These are phyloP conservation scores for Rhamnusium bicolor DNA, from an alignment of 2,888 invertebrate species.

Conservation along the genomic window DNA sequence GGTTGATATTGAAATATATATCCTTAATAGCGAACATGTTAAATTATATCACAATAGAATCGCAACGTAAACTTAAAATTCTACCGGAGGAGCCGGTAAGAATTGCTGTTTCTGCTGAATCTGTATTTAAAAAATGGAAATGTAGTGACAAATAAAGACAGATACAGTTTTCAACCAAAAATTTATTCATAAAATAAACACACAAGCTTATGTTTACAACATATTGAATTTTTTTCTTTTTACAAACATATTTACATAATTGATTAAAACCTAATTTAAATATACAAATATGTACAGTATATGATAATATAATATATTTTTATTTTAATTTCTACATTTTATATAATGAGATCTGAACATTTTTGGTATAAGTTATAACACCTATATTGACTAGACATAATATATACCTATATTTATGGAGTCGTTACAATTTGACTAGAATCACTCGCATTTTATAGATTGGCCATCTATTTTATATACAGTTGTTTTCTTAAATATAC, in stretches of 20 bases:
- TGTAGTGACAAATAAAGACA: not conserved
- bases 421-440: constrained; percentile 49
- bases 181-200: constrained; percentile 27
- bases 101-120: not conserved
- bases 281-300: not conserved
- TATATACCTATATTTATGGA: not conserved
- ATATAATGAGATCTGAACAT: constrained; percentile 9
- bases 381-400: constrained; percentile 21
- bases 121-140: not conserved
- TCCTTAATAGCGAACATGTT: too few relatives aligned
- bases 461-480: constrained; percentile 44
- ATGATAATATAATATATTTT: not conserved
- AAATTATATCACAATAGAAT: too few relatives aligned
- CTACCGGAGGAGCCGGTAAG: not conserved
- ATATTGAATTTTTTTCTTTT: constrained; percentile 8
- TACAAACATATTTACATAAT: constrained; percentile 16
- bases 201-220: constrained; percentile 2
- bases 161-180: not conserved
- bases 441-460: constrained; percentile 51
- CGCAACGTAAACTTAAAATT: too few relatives aligned
- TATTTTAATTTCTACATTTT: not conserved
- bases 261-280: not conserved
- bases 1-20: too few relatives aligned
- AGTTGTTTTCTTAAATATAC: constrained; percentile 5
- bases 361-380: constrained; percentile 26